Percentiles rank a stretch among this genome's conserved stretches.
These are phyloP conservation scores for Drosophila melanosoma DNA, from an alignment of 2,888 invertebrate species.

Conservation along the genomic window DNA sequence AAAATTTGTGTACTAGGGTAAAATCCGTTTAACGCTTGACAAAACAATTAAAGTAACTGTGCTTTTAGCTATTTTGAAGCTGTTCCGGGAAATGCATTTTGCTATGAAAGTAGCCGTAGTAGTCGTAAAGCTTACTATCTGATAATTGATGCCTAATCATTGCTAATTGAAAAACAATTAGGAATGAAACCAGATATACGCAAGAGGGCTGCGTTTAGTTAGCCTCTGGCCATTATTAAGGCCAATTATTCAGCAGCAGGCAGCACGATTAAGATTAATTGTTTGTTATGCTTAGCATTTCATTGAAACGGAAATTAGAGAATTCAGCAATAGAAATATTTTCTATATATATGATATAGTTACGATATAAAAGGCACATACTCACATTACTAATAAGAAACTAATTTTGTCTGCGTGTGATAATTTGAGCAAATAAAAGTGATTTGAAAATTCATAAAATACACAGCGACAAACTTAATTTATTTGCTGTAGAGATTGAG, in stretches of 20 bases:
- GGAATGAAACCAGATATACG: slow-evolving; percentile 7
- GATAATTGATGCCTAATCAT: slow-evolving; percentile 57
- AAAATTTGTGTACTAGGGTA: background rate
- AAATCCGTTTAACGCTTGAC: slow-evolving; percentile 13
- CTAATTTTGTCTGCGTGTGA: background rate
- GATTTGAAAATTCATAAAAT: slow-evolving; percentile 21
- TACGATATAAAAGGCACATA: background rate
- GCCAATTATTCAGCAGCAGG: background rate
- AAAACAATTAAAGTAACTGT: slow-evolving; percentile 27
- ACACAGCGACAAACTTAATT: slow-evolving; percentile 20
- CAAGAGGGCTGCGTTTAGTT: background rate
- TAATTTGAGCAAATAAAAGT: slow-evolving; percentile 4
- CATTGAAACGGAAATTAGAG: background rate
- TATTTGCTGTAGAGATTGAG: slow-evolving; percentile 22
- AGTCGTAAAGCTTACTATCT: slow-evolving; percentile 11
- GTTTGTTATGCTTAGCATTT: background rate
- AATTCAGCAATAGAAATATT: background rate
- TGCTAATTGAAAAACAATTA: slow-evolving; percentile 61
- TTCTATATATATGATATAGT: background rate
- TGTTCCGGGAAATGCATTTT: slow-evolving; percentile 12
- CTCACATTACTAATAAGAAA: background rate
- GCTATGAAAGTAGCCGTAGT: background rate
- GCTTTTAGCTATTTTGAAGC: background rate
- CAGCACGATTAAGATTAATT: background rate
- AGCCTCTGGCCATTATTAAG: slow-evolving; percentile 4